Base-by-base conservation (phyloP, 2,888 invertebrate species). In the Lasioglossum vierecki region DNA sequence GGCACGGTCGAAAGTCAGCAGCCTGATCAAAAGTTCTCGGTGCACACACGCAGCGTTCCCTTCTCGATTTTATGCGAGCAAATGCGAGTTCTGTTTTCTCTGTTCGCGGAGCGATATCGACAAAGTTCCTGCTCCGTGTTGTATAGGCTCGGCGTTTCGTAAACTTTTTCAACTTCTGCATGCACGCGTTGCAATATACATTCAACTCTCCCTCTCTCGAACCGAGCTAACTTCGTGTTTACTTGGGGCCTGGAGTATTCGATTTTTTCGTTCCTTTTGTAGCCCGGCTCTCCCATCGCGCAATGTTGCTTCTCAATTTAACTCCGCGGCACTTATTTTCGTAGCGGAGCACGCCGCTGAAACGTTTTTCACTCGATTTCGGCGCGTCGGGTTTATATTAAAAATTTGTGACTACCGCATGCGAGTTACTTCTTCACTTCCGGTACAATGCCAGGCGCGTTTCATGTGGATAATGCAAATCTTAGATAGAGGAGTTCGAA, bases 141-240 rank as follows among this genome's bases (percentile, higher is more conserved):
- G 68, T 35, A 75, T 49, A 68, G 46, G 57, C 60, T 46, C 80
- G 57, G 49, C 18, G 66, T 63, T 53, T 53, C 18, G 44, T 5
- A 26, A 85, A 83, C 76, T 87, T 87, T 83, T 76, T 78, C 76
- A 60, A 78, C 79, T 72, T 35, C 46, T 75, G 49, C 53, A 22
- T 80, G 30, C 49, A 35, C 63, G 53, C 60, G n/a, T 70, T 35
- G 2, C 57, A 30, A 41, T 3, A 4, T n/a, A 22, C 53, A 53
- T 53, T 1, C 53, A 2, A 22, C 22, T 22, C 53, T 22, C 8
- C 2, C 8, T 22, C 22, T 22, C 53, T 8, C 18, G 44, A 63
- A 71, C 71, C 57, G 68, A 15, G 53, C 63, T 26, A 83, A 83
- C 79, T 83, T 76, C 70, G 30, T 74, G 75, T 70, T 79, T 83